These are phyloP conservation scores for Phallusia fumigata DNA, from an alignment of 23 tunicate species.

Conservation along the genomic window DNA sequence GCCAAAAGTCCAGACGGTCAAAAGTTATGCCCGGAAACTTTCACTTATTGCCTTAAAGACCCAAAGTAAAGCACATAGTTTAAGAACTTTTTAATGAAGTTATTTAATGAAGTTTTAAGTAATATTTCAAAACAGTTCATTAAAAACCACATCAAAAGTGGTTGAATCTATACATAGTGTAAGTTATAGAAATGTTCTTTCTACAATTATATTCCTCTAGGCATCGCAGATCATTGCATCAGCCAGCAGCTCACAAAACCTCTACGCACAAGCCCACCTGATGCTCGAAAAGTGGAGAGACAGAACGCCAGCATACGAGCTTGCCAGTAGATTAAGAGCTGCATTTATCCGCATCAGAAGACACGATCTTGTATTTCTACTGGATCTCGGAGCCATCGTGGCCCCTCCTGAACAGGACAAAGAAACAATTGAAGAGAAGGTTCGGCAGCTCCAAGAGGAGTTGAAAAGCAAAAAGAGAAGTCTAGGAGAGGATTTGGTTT, in stretches of 20 bases:
- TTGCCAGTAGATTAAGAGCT: constrained; percentile 41
- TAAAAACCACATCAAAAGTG: background rate
- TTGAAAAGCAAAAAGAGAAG: background rate
- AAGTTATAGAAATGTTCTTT: background rate
- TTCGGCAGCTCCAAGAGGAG: constrained; percentile 28
- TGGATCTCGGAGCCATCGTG: constrained; percentile 63
- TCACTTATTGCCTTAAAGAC: no score
- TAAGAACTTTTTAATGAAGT: no score
- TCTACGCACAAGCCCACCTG: constrained; percentile 84
- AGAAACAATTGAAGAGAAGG: constrained; percentile 25
- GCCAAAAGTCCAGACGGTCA: no score
- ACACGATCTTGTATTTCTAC: constrained; percentile 77
- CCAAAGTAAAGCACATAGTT: no score
- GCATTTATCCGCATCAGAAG: constrained; percentile 79
- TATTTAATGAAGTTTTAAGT: no score
- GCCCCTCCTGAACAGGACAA: constrained; percentile 20
- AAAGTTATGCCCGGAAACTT: no score
- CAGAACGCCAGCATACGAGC: constrained; percentile 49
- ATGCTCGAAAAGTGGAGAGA: constrained; percentile 73
- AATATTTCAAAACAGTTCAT: no score
- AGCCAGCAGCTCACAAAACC: constrained; percentile 88
- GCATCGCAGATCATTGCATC: constrained; percentile 86
- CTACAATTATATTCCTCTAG: constrained; percentile 8
- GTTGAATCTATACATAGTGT: background rate
- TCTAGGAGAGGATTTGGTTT: constrained; percentile 12